These are phyloP conservation scores for Spodoptera picta DNA, from an alignment of 2,888 invertebrate species.

Conservation along the genomic window DNA sequence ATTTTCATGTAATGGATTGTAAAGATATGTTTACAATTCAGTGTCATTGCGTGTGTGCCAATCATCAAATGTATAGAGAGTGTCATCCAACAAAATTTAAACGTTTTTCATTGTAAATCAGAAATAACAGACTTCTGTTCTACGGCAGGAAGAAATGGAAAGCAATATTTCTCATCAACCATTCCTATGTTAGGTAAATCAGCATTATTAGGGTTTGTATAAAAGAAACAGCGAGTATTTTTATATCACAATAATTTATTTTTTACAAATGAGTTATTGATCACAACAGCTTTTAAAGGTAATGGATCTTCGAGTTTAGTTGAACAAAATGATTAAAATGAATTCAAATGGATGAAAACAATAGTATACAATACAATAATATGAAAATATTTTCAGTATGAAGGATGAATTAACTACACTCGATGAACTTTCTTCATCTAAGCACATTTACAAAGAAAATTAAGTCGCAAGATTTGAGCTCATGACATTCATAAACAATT, in stretches of 20 bases:
- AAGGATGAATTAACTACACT: conserved; percentile 52
- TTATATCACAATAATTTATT: conserved; percentile 89
- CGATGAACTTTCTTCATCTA: conserved; percentile 53
- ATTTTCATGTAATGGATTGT: too few relatives aligned
- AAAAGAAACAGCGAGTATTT: conserved; percentile 58
- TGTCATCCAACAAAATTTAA: too few relatives aligned
- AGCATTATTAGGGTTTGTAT: neutral
- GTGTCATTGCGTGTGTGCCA: too few relatives aligned
- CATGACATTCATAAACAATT: conserved; percentile 75
- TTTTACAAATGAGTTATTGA: conserved; percentile 87
- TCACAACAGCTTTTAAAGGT: conserved; percentile 85
- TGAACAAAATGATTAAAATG: conserved; percentile 75
- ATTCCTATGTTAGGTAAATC: neutral
- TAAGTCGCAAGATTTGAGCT: conserved; percentile 81
- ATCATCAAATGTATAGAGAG: too few relatives aligned
- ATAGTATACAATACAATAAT: conserved; percentile 67
- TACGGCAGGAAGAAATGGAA: too few relatives aligned
- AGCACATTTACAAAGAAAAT: conserved; percentile 63
- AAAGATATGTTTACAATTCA: too few relatives aligned
- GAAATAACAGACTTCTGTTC: too few relatives aligned
- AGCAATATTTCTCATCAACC: too few relatives aligned
- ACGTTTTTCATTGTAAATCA: too few relatives aligned
- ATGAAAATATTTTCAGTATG: conserved; percentile 56
- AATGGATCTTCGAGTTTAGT: conserved; percentile 74
- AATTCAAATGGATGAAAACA: conserved; percentile 65